Percentiles rank a stretch among this genome's conserved stretches.
Evolutionary conservation across 2,797 vertebrate species (phyloP).

Genomic region (Sebastes minor): DNA sequence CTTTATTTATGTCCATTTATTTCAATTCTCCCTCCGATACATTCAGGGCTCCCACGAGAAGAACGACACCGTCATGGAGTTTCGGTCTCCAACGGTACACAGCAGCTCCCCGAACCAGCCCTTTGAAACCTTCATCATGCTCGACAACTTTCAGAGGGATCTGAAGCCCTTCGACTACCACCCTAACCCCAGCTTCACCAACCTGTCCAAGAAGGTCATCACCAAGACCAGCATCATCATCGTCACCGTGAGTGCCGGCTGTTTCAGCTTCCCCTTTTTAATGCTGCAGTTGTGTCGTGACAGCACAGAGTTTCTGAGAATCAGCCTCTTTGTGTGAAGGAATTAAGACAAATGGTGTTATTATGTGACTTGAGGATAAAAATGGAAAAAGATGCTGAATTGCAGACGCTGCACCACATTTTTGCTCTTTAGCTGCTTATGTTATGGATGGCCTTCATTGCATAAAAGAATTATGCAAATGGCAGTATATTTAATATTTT

Average conservation of each 20-base stretch:
- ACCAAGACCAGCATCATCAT: conserved; percentile 84
- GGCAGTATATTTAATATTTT: conserved; percentile 24
- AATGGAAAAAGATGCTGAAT: conserved; percentile 39
- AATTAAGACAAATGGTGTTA: conserved; percentile 49
- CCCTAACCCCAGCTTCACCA: conserved; percentile 87
- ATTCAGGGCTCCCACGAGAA: conserved; percentile 71
- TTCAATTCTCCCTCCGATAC: conserved; percentile 35
- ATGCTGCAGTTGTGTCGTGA: not conserved
- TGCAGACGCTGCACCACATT: conserved; percentile 15
- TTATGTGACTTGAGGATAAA: conserved; percentile 34
- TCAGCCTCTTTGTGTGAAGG: not conserved
- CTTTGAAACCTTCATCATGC: conserved; percentile 82
- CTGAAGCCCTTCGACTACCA: conserved; percentile 89
- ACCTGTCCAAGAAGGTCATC: conserved; percentile 87
- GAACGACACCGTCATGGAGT: conserved; percentile 88
- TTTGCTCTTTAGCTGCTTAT: conserved; percentile 28
- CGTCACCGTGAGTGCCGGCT: conserved; percentile 75
- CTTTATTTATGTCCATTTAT: not conserved
- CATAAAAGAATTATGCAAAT: conserved; percentile 10
- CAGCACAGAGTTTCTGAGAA: not conserved
- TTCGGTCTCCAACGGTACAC: conserved; percentile 86
- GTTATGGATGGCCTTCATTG: not conserved
- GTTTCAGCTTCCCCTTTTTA: not conserved
- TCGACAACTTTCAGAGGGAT: conserved; percentile 85
- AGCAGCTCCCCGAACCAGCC: conserved; percentile 77